A percentile compares a stretch with the other conserved stretches of the same genome.
Evolutionary conservation across 1,140 invertebrate genomes (phyloP).

Genomic region (Drosophila kepulauana): DNA sequence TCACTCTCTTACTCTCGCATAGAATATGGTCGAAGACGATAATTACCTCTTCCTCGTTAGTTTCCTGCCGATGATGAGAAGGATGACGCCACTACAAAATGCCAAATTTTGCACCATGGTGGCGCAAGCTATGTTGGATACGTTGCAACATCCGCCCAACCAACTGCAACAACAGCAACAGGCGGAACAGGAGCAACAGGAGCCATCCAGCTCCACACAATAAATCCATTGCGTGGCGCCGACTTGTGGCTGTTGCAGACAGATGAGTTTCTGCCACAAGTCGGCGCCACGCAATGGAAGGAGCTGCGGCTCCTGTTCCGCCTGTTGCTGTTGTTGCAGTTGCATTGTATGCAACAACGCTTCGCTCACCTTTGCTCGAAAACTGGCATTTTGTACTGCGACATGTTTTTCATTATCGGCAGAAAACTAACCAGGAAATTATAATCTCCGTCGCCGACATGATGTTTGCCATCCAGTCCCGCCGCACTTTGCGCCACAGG

Average conservation of each 20-base stretch:
- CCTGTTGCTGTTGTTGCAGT: constrained; percentile 30
- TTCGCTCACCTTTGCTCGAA: constrained; percentile 79
- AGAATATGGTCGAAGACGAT: constrained; percentile 1
- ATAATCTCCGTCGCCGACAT: too few relatives aligned
- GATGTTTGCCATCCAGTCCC: constrained; percentile 95
- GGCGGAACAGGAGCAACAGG: too few relatives aligned
- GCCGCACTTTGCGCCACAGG: constrained; percentile 94
- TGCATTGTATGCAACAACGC: constrained; percentile 71
- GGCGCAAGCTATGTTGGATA: too few relatives aligned
- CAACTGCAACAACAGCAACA: too few relatives aligned
- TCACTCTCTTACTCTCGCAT: constrained; percentile 5
- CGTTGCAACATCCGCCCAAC: too few relatives aligned
- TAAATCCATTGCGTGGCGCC: constrained; percentile 92
- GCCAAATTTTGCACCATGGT: too few relatives aligned
- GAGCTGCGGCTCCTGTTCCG: constrained; percentile 15
- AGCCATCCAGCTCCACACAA: too few relatives aligned
- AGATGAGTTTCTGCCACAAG: constrained; percentile 95
- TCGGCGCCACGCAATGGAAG: too few relatives aligned
- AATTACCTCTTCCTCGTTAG: too few relatives aligned
- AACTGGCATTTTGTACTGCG: constrained; percentile 70
- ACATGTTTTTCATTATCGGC: constrained; percentile 81
- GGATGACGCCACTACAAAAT: too few relatives aligned
- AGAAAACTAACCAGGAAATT: constrained; percentile 54
- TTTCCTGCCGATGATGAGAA: too few relatives aligned
- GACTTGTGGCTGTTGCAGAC: constrained; percentile 95